Percentiles rank a stretch among this genome's conserved stretches.
Conservation (phyloP, 1,140 invertebrate genomes). For the Rhopalosiphum maidis region DNA sequence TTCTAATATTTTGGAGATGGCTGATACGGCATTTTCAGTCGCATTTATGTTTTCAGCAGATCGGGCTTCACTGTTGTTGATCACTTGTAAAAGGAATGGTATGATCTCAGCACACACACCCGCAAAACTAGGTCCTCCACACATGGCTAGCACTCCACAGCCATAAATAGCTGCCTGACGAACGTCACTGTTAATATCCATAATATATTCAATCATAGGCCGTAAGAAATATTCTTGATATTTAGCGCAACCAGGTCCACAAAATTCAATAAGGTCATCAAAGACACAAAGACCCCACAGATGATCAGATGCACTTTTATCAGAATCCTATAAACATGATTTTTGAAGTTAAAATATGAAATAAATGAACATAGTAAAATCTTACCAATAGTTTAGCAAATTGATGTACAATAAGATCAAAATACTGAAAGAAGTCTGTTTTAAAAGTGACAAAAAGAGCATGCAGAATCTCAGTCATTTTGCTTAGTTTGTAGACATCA, state of each 20-base stretch:
- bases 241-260: slow-evolving; percentile 82
- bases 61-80: slow-evolving; percentile 83
- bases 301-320: slow-evolving; percentile 87
- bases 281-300: slow-evolving; percentile 99
- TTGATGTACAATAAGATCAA: slow-evolving; percentile 86
- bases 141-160: slow-evolving; percentile 92
- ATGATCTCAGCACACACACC: slow-evolving; percentile 77
- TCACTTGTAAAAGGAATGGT: slow-evolving; percentile 81
- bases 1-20: slow-evolving; percentile 97
- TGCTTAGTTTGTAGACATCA: slow-evolving; percentile 84
- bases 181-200: slow-evolving; percentile 85
- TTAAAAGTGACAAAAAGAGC: slow-evolving; percentile 88
- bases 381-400: slow-evolving; percentile 84
- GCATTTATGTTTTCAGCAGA: slow-evolving; percentile 85
- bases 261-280: slow-evolving; percentile 87
- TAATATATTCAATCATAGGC: slow-evolving; percentile 78
- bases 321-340: slow-evolving; percentile 65
- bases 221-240: slow-evolving; percentile 87
- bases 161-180: slow-evolving; percentile 96
- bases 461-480: slow-evolving; percentile 92
- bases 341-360: slow-evolving; percentile 35
- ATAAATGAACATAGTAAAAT: slow-evolving; percentile 53
- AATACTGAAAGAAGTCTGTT: slow-evolving; percentile 85
- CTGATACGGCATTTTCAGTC: slow-evolving; percentile 98
- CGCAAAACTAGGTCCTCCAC: slow-evolving; percentile 71